Percentiles rank a stretch among this genome's conserved stretches.
phyloP scores from a whole-genome alignment of 1,140 invertebrate species.

The Lepidurus apus region DNA sequence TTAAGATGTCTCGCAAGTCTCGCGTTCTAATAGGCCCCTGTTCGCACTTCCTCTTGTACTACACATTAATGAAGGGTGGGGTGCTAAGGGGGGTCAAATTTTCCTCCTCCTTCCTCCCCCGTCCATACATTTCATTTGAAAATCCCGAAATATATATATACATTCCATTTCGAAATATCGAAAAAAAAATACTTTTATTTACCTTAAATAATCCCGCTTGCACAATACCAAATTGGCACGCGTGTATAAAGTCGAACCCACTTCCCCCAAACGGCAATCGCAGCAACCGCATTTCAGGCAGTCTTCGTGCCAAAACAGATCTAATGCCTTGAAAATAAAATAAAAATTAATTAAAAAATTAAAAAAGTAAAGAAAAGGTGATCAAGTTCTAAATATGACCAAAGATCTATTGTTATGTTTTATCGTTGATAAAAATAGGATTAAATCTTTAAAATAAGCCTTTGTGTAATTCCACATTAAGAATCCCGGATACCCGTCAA shows the following conservation, averaged over 20 bases:
- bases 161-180: too few species aligned
- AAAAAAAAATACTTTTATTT: slow-evolving; percentile 37
- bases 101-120: too few species aligned
- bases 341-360: not conserved
- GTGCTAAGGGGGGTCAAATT: too few species aligned
- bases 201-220: slow-evolving; percentile 90
- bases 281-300: slow-evolving; percentile 90
- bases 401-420: not conserved
- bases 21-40: not conserved
- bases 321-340: slow-evolving; percentile 60
- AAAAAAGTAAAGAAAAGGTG: not conserved
- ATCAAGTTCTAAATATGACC: not conserved
- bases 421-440: not conserved
- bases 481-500: too few species aligned
- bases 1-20: slow-evolving; percentile 5
- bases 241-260: slow-evolving; percentile 84
- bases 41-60: not conserved
- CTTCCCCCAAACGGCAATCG: slow-evolving; percentile 83
- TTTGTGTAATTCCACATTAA: too few species aligned
- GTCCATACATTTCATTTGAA: too few species aligned
- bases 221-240: slow-evolving; percentile 89
- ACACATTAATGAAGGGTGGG: not conserved
- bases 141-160: too few species aligned
- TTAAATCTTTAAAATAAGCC: not conserved
- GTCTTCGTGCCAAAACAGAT: slow-evolving; percentile 90